Evolutionary conservation across 2,888 invertebrate species (phyloP), one percentile per base, ranked within the genome.

Genomic region (Watsonalla binaria): DNA sequence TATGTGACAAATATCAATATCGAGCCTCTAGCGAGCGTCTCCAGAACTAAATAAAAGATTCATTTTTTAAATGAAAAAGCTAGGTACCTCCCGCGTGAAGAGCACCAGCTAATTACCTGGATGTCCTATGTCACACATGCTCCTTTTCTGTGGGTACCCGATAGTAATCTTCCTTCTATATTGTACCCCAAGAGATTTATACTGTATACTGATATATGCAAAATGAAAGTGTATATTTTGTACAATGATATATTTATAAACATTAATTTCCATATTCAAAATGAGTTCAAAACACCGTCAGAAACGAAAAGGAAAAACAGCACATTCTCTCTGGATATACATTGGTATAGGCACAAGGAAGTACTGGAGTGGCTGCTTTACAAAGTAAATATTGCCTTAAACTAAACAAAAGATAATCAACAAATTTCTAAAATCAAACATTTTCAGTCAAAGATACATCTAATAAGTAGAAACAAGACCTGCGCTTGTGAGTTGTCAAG

Each of bases 241-340:
- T 11, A 42, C 42, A 42, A 4, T 37, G 37, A 37, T 9, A 35
- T 35, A 37, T 37, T 37, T 8, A 37, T 37, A 37, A 8, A 37
- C 6, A 8, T 42, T 42, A 6, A 42, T 11, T 42, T 42, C 5
- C 42, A 42, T 24, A 2, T 42, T 5, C 42, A 11, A 42, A 42
- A 42, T 8, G 2, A 37, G 37, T 37, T 5, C 37, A 37, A 37
- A 37, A 4, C 6, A 6, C 5, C 6, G 37, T 37, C 37, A 37
- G 37, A 78, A 37, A 53, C 66, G 5, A 53, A 46, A 2, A 55
- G 63, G 53, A 58, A 70, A 54, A 80, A 54, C 72, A 75, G 76
- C 65, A 72, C 86, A 70, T 87, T 86, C 73, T 76, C 90, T 90
- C 88, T 86, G 84, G 80, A 84, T 90, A 88, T 87, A 88, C 73